These are phyloP conservation scores for Porites cylindrica DNA, from an alignment of 92 coral and sea anemone genomes.

Conservation along the genomic window DNA sequence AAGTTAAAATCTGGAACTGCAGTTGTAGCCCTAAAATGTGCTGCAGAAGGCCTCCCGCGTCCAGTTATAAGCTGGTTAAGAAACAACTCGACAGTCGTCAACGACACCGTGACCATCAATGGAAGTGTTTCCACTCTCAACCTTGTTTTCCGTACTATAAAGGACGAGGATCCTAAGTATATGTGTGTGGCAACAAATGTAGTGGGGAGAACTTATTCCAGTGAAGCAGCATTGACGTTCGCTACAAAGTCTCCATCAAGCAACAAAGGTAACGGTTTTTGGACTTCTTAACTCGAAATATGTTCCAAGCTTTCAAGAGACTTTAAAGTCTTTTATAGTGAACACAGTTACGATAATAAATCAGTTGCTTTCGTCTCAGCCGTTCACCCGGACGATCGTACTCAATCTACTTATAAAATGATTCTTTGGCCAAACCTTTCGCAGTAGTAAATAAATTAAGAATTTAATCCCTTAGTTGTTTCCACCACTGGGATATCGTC, in stretches of 20 bases:
- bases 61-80: conserved; percentile 63
- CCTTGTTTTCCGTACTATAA: background rate
- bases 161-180: background rate
- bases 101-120: background rate
- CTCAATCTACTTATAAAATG: too few relatives aligned
- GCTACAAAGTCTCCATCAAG: background rate
- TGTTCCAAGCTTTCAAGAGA: too few relatives aligned
- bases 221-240: conserved; percentile 11
- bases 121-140: conserved; percentile 13
- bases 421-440: too few relatives aligned
- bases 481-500: too few relatives aligned
- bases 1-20: background rate
- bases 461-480: too few relatives aligned
- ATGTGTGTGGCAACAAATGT: conserved; percentile 37
- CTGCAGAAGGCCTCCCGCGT: conserved; percentile 50
- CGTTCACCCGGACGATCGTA: too few relatives aligned
- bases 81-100: conserved; percentile 25
- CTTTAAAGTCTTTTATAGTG: too few relatives aligned
- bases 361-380: too few relatives aligned
- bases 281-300: too few relatives aligned
- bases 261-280: too few relatives aligned
- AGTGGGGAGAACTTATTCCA: conserved; percentile 19
- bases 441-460: too few relatives aligned
- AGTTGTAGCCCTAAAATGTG: conserved; percentile 18
- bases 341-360: too few relatives aligned